Evolutionary conservation across 2,888 invertebrate species (phyloP).

Genomic region (Drosophila nr. fundita): DNA sequence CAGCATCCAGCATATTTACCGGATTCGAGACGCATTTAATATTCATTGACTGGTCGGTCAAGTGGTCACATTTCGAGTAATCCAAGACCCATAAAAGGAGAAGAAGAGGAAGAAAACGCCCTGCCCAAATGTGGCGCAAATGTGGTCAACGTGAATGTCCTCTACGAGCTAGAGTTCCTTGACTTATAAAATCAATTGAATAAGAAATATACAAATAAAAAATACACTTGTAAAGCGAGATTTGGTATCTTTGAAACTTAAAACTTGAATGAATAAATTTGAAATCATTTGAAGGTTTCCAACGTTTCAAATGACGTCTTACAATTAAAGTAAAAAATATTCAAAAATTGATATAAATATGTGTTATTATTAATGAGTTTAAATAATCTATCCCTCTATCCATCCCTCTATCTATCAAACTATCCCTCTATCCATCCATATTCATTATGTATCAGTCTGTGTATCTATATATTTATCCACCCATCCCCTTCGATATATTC

Average conservation of each 20-base stretch:
- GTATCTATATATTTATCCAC: not conserved
- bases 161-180: not conserved
- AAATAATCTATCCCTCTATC: not conserved
- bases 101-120: not conserved
- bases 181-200: not conserved
- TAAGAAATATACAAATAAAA: not conserved
- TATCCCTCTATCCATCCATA: too few relatives aligned
- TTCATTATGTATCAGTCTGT: not conserved
- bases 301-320: not conserved
- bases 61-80: conserved; percentile 69
- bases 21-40: conserved; percentile 51
- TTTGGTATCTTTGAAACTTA: not conserved
- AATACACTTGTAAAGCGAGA: not conserved
- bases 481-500: not conserved
- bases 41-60: conserved; percentile 67
- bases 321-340: not conserved
- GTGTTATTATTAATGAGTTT: too few relatives aligned
- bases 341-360: too few relatives aligned
- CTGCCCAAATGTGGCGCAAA: not conserved
- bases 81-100: conserved; percentile 47
- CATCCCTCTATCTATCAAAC: not conserved
- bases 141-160: not conserved
- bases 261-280: not conserved
- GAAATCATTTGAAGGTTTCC: not conserved
- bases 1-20: conserved; percentile 39